Base-by-base conservation (phyloP, 2,113 vertebrate genomes). In the Labeo catla region DNA sequence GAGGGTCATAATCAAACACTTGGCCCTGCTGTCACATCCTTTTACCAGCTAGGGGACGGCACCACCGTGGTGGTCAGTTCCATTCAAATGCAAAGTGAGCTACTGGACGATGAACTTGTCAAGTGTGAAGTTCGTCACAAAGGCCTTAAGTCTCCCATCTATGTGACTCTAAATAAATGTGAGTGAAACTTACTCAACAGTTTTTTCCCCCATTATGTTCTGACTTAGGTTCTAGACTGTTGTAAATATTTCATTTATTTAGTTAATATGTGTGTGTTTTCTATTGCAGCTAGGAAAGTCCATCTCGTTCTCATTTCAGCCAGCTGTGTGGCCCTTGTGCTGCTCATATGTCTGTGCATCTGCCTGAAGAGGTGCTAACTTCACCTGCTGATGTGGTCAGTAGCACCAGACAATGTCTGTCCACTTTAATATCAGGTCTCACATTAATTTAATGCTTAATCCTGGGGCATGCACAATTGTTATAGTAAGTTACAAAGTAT, bases 51-150 rank as follows among this genome's bases (percentile, higher is more conserved):
- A 61, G 92, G 91, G 2, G 94, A 95, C 8, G 94, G 95, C 86
- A 95, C 93, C 2, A 93, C 93, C 0, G 50, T 91, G 11, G 92
- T 95, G 88, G 93, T 91, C 39, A 95, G 93, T 90, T 93, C 92
- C n/a, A 84, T 95, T 54, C 8, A 90, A 45, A 86, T 95, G 66
- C 91, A 91, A 1, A 81, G 92, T 0, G 89, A 28, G 28, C 73
- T 91, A 74, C 85, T 94, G 87, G 84, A 57, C 0, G 91, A 93
- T n/a, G 13, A 76, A 52, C 77, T 89, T 1, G 87, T 95, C 78
- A 92, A 87, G 34, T 95, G 95, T 84, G 34, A 91, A 5, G 93
- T 94, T 54, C 90, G 87, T 21, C 94, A 95, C 87, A 91, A 28
- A 52, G 94, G 94, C 77, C 79, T 95, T 88, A 86, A 89, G 1